A percentile compares a stretch with the other conserved stretches of the same genome.
Evolutionary conservation across 2,113 vertebrate genomes (phyloP).

Genomic region (Thamnaconus septentrionalis): DNA sequence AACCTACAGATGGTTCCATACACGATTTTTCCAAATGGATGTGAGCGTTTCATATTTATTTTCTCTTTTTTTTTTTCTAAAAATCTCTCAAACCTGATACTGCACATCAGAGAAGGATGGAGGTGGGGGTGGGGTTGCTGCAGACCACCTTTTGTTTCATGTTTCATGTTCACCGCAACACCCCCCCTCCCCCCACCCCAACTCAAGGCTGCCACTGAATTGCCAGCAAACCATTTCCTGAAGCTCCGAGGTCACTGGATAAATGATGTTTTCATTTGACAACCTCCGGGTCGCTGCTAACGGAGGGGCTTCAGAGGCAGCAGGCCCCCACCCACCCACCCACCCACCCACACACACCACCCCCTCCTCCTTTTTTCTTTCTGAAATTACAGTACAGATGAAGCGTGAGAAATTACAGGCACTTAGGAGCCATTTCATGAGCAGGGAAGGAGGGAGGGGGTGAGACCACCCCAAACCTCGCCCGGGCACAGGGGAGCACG

Average conservation of each 20-base stretch:
- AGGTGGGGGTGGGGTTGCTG: background rate
- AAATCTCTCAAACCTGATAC: slow-evolving; percentile 72
- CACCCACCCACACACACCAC: too few relatives aligned
- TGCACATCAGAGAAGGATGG: slow-evolving; percentile 47
- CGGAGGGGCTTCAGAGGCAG: slow-evolving; percentile 56
- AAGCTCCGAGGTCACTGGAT: slow-evolving; percentile 65
- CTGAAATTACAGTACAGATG: slow-evolving; percentile 71
- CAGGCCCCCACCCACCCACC: too few relatives aligned
- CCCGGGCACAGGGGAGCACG: slow-evolving; percentile 29
- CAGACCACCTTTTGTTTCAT: slow-evolving; percentile 75
- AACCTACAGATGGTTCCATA: slow-evolving; percentile 66
- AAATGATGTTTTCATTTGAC: slow-evolving; percentile 73
- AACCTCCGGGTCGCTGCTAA: slow-evolving; percentile 52
- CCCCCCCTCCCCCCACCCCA: slow-evolving; percentile 18
- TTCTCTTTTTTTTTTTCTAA: slow-evolving; percentile 41
- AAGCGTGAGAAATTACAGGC: slow-evolving; percentile 74
- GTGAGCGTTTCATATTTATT: slow-evolving; percentile 24
- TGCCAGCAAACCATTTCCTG: slow-evolving; percentile 70
- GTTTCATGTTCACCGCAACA: slow-evolving; percentile 68
- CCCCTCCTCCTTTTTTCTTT: slow-evolving; percentile 10
- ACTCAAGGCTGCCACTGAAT: slow-evolving; percentile 70
- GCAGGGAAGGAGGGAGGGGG: slow-evolving; percentile 39
- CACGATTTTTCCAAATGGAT: slow-evolving; percentile 72
- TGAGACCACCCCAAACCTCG: slow-evolving; percentile 64
- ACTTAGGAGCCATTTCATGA: slow-evolving; percentile 71